These are phyloP conservation scores for Sebastes aleutianus DNA, from an alignment of 2,797 vertebrate species.

Conservation along the genomic window DNA sequence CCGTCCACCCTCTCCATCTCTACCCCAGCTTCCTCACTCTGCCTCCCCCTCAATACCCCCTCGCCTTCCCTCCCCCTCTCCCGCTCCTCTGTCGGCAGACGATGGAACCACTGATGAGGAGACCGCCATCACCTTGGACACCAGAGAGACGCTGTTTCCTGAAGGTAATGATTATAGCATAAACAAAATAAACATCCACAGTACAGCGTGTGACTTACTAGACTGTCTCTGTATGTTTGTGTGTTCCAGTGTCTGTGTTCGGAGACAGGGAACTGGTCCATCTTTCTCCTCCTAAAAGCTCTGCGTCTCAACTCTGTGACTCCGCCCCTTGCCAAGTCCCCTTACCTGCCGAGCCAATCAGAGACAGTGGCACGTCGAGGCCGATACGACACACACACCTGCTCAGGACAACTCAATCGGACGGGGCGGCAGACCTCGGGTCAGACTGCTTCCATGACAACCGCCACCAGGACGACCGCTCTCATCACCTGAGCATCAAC, in stretches of 20 bases:
- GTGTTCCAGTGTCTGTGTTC: slow-evolving; percentile 81
- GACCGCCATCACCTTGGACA: slow-evolving; percentile 75
- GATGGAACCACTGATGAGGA: slow-evolving; percentile 75
- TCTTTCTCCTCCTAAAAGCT: slow-evolving; percentile 75
- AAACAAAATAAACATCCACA: too few species aligned
- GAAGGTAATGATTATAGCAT: slow-evolving; percentile 77
- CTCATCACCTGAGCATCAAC: slow-evolving; percentile 56
- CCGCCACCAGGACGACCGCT: slow-evolving; percentile 40
- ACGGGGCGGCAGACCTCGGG: slow-evolving; percentile 56
- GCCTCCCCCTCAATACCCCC: slow-evolving; percentile 44
- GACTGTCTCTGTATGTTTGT: slow-evolving; percentile 16
- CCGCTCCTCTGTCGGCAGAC: slow-evolving; percentile 55
- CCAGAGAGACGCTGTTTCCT: slow-evolving; percentile 75
- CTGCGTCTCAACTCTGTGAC: slow-evolving; percentile 73
- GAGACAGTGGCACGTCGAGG: slow-evolving; percentile 56
- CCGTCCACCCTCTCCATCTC: slow-evolving; percentile 52
- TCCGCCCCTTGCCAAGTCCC: slow-evolving; percentile 76
- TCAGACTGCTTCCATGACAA: slow-evolving; percentile 62
- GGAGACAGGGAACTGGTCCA: slow-evolving; percentile 76
- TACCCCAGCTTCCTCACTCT: slow-evolving; percentile 48
- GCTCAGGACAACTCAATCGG: slow-evolving; percentile 63
- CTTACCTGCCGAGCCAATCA: slow-evolving; percentile 62
- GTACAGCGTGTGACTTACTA: background rate
- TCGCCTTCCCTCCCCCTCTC: slow-evolving; percentile 44
- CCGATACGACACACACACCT: slow-evolving; percentile 55